phyloP scores from a whole-genome alignment of 2,888 invertebrate genomes.

The Heterodera filipjevi region DNA sequence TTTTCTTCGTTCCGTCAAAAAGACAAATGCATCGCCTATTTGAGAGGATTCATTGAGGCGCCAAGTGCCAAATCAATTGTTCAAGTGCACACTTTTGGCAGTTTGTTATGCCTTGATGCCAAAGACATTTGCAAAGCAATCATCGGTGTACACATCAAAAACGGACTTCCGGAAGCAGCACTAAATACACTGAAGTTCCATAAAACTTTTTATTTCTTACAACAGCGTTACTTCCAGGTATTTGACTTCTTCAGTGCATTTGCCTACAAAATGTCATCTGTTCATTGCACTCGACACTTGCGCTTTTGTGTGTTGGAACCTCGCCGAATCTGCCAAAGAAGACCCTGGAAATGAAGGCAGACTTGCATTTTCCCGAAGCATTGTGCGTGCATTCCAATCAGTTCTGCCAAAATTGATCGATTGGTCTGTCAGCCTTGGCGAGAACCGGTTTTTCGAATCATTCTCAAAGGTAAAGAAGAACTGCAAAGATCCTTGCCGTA shows the following conservation, averaged over 20 bases:
- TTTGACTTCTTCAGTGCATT: conserved; percentile 13
- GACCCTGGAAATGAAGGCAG: not conserved
- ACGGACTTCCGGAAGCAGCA: conserved; percentile 24
- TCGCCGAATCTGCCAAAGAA: not conserved
- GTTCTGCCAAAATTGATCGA: conserved; percentile 30
- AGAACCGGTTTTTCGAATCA: not conserved
- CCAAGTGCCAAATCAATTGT: conserved; percentile 34
- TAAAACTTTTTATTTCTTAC: not conserved
- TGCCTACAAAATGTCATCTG: conserved; percentile 13
- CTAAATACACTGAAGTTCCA: conserved; percentile 19
- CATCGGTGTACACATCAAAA: conserved; percentile 27
- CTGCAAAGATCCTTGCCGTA: not conserved
- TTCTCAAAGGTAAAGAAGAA: conserved; percentile 27
- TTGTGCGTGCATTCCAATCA: conserved; percentile 23
- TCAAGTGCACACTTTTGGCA: conserved; percentile 29
- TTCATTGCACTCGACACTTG: conserved; percentile 24
- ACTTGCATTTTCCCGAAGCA: conserved; percentile 6
- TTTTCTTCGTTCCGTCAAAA: conserved; percentile 23
- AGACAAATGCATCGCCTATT: conserved; percentile 8
- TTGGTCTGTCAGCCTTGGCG: conserved; percentile 28
- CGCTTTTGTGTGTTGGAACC: conserved; percentile 26
- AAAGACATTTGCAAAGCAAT: conserved; percentile 16
- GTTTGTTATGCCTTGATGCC: conserved; percentile 16
- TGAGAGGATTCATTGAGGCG: conserved; percentile 27
- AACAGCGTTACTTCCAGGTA: not conserved